Evolutionary conservation across 2,113 vertebrate species (phyloP).

Genomic region (Apeltes quadracus): DNA sequence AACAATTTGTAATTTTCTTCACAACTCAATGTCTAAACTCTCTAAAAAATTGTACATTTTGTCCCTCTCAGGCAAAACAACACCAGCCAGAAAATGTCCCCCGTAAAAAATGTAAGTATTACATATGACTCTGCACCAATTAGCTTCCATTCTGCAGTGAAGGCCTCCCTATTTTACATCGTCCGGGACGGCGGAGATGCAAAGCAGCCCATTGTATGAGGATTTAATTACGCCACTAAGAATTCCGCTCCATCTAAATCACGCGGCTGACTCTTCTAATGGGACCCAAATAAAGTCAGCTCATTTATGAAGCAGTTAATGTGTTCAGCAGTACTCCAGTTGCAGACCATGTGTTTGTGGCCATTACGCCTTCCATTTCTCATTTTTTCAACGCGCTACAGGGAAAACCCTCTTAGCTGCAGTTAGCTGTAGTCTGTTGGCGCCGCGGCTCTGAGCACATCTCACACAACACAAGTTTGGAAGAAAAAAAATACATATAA

Average conservation of each 20-base stretch:
- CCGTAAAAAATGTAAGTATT: conserved; percentile 49
- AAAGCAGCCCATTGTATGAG: conserved; percentile 59
- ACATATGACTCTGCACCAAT: conserved; percentile 54
- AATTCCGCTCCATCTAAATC: conserved; percentile 66
- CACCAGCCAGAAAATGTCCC: conserved; percentile 37
- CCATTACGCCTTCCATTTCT: conserved; percentile 32
- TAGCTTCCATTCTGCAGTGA: conserved; percentile 48
- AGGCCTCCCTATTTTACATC: conserved; percentile 48
- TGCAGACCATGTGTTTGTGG: conserved; percentile 36
- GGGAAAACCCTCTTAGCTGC: conserved; percentile 41
- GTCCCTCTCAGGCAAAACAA: conserved; percentile 32
- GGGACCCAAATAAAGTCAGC: conserved; percentile 66
- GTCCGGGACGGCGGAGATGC: conserved; percentile 47
- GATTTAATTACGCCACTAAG: conserved; percentile 60
- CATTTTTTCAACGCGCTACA: conserved; percentile 52
- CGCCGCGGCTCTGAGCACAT: conserved; percentile 32
- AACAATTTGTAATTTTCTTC: conserved; percentile 18
- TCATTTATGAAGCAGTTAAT: conserved; percentile 68
- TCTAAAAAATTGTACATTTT: conserved; percentile 47
- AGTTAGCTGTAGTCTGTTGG: conserved; percentile 25
- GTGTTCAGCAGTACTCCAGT: conserved; percentile 58
- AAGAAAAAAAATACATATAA: conserved; percentile 24
- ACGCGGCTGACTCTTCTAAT: conserved; percentile 51
- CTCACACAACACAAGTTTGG: conserved; percentile 34
- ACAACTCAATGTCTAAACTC: conserved; percentile 36